These are phyloP conservation scores for Pecten maximus DNA, from an alignment of 2,888 invertebrate species.

Conservation along the genomic window DNA sequence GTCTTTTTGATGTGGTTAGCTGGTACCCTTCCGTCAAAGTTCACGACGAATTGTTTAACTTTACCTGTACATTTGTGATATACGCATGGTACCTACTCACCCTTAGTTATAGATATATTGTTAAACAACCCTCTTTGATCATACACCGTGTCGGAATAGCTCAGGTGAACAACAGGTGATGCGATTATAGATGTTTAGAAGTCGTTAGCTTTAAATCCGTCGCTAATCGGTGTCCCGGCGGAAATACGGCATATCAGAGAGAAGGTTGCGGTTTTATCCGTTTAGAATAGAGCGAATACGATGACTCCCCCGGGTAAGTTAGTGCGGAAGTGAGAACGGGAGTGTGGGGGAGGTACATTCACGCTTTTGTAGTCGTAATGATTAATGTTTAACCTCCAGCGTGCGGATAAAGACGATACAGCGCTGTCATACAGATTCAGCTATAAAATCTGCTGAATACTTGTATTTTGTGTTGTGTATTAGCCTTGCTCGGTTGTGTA, in stretches of 20 bases:
- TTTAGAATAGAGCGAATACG: background rate
- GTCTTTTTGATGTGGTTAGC: background rate
- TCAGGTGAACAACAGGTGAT: constrained; percentile 31
- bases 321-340: constrained; percentile 28
- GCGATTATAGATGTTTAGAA: background rate
- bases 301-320: constrained; percentile 7
- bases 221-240: constrained; percentile 9
- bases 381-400: background rate
- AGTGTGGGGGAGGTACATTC: constrained; percentile 18
- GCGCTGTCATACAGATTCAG: background rate
- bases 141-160: background rate
- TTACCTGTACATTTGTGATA: background rate
- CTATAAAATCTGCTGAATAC: background rate
- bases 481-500: background rate
- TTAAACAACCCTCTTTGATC: background rate
- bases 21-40: constrained; percentile 27
- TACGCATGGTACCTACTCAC: background rate
- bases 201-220: constrained; percentile 23
- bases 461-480: constrained; percentile 6
- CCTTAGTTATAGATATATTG: background rate
- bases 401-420: background rate
- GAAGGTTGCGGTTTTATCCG: background rate
- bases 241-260: background rate
- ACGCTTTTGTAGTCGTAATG: background rate
- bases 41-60: background rate